Base-by-base conservation (phyloP, 2,797 vertebrate genomes). In the Pseudochirops corinnae region DNA sequence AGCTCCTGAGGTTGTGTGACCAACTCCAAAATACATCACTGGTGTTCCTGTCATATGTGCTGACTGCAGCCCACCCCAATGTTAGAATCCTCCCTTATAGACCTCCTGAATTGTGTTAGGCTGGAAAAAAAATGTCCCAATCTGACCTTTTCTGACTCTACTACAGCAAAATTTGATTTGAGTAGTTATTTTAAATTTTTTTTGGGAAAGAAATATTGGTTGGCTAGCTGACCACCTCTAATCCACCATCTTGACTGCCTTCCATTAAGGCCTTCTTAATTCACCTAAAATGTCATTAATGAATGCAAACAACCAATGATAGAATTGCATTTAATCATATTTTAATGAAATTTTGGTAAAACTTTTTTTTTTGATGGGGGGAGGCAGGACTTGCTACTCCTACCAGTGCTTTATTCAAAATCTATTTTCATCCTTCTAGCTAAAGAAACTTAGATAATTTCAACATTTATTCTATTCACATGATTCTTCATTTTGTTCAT, bases 401-500 rank as follows among this genome's bases (percentile, higher is more conserved):
- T 29, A 55, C 0, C 9, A 14, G 18, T 82, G 4, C 1, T 92
- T 92, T 94, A 62, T 90, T 46, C 56, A 52, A 93, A 90, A 39
- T 1, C 56, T 6, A 82, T 93, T 91, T 96, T 92, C 24, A 60
- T 74, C 5, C 28, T 56, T 7, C 58, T 56, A 55, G 21, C 2
- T 56, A 90, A 94, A 74, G 31, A 10, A 90, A 21, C 5, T 90
- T 46, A 93, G 0, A 94, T 60, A 92, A 33, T 67, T 14, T 94
- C 16, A 95, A 82, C 93, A 62, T 53, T 33, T n/a, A 5, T 52
- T 24, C 50, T 90, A n/a, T 28, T 16, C 55, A 33, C 56, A 28
- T 67, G n/a, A 82, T 9, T 92, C 92, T 93, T 67, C 28, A 74
- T 95, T 95, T 55, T 94, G 13, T 92, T 67, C 50, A 29, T 67